These are phyloP conservation scores for Pomatostomus ruficeps DNA, from an alignment of 2,113 vertebrate genomes.

Conservation along the genomic window DNA sequence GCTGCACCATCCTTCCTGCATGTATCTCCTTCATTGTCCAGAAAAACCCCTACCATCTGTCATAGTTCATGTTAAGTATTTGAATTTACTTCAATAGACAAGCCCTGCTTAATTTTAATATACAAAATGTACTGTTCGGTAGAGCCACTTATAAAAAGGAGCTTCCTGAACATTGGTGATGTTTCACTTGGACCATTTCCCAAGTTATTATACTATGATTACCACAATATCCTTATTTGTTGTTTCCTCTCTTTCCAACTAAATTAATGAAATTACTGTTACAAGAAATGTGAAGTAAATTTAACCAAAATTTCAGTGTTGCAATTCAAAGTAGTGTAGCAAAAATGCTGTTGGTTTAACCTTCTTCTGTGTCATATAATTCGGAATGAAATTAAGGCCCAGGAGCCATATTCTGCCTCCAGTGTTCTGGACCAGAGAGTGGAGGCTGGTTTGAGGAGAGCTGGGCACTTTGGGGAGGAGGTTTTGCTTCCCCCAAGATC, in stretches of 20 bases:
- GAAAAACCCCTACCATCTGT: background rate
- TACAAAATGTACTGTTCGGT: background rate
- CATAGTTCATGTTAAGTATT: background rate
- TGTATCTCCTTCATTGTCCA: background rate
- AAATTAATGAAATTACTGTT: background rate
- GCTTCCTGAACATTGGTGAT: background rate
- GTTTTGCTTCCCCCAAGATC: background rate
- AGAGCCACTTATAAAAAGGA: background rate
- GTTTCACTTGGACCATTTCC: background rate
- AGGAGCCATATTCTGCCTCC: background rate
- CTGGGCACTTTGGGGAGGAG: background rate
- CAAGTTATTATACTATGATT: background rate
- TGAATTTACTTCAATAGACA: background rate
- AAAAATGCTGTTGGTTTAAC: background rate
- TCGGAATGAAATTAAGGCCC: background rate
- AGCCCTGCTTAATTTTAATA: background rate
- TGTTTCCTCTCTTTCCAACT: background rate
- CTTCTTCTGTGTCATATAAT: background rate
- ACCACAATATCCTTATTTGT: background rate
- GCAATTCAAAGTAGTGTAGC: background rate
- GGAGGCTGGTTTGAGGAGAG: background rate
- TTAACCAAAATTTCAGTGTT: background rate
- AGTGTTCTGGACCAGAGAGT: background rate
- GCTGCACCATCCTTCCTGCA: background rate
- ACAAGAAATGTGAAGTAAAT: background rate